Conservation (phyloP, 1,140 invertebrate species). For the Chelonus insularis region DNA sequence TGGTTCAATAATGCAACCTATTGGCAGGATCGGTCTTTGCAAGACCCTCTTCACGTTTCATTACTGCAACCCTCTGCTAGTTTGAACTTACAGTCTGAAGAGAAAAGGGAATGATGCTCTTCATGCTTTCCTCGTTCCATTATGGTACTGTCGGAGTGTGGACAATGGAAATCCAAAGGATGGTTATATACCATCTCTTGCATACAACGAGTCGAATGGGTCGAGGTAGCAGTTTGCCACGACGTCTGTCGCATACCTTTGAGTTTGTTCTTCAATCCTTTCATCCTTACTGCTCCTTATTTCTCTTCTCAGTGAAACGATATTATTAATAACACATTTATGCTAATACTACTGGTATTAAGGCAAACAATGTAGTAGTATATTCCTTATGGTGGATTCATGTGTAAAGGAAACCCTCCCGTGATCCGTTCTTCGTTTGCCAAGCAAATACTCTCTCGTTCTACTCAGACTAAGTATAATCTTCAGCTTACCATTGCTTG, state of each 20-base stretch:
- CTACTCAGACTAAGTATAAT: slow-evolving; percentile 28
- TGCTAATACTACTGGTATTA: slow-evolving; percentile 42
- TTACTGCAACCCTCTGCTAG: slow-evolving; percentile 7
- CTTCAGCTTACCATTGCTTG: slow-evolving; percentile 28
- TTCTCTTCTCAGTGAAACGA: slow-evolving; percentile 23
- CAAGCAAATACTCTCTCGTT: slow-evolving; percentile 39
- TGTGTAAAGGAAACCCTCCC: neutral
- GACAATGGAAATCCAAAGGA: slow-evolving; percentile 37
- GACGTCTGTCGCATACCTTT: slow-evolving; percentile 30
- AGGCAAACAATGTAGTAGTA: slow-evolving; percentile 40
- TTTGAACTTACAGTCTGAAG: neutral
- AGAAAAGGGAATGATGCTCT: neutral
- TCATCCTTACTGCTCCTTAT: neutral
- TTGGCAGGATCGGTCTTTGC: slow-evolving; percentile 24
- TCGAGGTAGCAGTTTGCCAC: slow-evolving; percentile 30
- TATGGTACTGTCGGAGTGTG: slow-evolving; percentile 28
- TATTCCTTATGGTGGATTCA: slow-evolving; percentile 3
- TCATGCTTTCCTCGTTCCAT: slow-evolving; percentile 25
- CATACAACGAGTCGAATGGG: slow-evolving; percentile 35
- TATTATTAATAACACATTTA: slow-evolving; percentile 52
- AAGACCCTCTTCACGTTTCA: slow-evolving; percentile 30
- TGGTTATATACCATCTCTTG: slow-evolving; percentile 34
- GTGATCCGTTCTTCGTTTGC: slow-evolving; percentile 40
- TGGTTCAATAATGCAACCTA: slow-evolving; percentile 30
- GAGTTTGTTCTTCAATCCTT: neutral